Conservation (phyloP, 2,797 vertebrate species). For the Arrhamphus sclerolepis region DNA sequence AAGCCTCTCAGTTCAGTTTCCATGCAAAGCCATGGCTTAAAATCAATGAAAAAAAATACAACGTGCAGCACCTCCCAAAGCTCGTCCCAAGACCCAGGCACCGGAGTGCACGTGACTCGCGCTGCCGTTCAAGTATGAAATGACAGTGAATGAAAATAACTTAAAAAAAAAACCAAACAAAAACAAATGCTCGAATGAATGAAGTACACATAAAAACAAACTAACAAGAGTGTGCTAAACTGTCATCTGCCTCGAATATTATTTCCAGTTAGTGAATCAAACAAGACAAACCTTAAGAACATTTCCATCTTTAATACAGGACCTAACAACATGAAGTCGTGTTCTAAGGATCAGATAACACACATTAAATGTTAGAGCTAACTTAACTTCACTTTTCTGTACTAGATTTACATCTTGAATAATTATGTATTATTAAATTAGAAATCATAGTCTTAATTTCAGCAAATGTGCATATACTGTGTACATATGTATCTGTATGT, state of each 20-base stretch:
- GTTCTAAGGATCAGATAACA: constrained; percentile 48
- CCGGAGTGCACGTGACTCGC: constrained; percentile 27
- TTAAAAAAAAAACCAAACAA: constrained; percentile 12
- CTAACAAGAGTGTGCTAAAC: constrained; percentile 5
- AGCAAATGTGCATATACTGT: constrained; percentile 17
- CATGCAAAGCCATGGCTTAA: constrained; percentile 82
- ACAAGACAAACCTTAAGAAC: constrained; percentile 49
- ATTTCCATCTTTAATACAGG: constrained; percentile 64
- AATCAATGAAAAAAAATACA: constrained; percentile 62
- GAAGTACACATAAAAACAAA: constrained; percentile 20
- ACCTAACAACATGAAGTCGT: constrained; percentile 48
- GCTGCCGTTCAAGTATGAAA: constrained; percentile 62
- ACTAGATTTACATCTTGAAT: constrained; percentile 68
- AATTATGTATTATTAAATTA: constrained; percentile 63
- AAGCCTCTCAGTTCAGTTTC: constrained; percentile 72
- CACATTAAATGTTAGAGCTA: constrained; percentile 43
- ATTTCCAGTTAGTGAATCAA: constrained; percentile 54
- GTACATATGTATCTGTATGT: neutral
- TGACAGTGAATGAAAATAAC: constrained; percentile 55
- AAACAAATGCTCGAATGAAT: constrained; percentile 34
- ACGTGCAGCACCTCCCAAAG: constrained; percentile 77
- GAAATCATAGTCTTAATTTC: constrained; percentile 37
- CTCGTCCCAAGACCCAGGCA: constrained; percentile 61
- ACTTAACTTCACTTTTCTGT: constrained; percentile 23
- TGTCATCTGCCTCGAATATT: constrained; percentile 16